Conservation (phyloP, 2,113 vertebrate species). For the Enhydra lutris region DNA sequence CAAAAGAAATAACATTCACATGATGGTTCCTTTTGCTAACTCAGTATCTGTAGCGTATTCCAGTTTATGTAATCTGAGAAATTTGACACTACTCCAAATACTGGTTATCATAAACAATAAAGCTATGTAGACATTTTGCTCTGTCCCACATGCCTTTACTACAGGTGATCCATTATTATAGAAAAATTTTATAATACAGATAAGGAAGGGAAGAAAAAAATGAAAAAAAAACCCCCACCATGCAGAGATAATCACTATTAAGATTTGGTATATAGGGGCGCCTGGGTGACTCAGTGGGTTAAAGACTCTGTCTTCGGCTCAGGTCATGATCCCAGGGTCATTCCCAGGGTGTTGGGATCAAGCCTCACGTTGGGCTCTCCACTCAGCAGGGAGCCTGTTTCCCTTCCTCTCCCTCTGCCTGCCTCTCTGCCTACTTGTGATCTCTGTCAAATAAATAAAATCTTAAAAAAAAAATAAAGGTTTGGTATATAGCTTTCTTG, state of each 20-base stretch:
- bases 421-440: no score
- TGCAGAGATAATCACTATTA: not conserved
- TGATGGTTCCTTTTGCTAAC: not conserved
- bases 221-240: not conserved
- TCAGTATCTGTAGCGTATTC: not conserved
- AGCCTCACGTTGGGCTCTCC: no score
- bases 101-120: not conserved
- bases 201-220: not conserved
- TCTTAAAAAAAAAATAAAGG: not conserved
- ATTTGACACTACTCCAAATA: constrained; percentile 15
- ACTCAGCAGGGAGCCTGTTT: no score
- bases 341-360: no score
- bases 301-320: no score
- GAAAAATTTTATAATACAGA: not conserved
- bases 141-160: not conserved
- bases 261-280: not conserved
- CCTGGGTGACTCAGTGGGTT: no score
- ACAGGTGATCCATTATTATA: not conserved
- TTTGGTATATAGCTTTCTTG: not conserved
- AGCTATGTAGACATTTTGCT: not conserved
- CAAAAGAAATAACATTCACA: not conserved
- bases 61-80: not conserved
- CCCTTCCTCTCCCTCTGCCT: no score
- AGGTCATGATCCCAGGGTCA: no score
- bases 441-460: no score